These are phyloP conservation scores for Callorhinus ursinus DNA, from an alignment of 2,113 vertebrate species.

Conservation along the genomic window DNA sequence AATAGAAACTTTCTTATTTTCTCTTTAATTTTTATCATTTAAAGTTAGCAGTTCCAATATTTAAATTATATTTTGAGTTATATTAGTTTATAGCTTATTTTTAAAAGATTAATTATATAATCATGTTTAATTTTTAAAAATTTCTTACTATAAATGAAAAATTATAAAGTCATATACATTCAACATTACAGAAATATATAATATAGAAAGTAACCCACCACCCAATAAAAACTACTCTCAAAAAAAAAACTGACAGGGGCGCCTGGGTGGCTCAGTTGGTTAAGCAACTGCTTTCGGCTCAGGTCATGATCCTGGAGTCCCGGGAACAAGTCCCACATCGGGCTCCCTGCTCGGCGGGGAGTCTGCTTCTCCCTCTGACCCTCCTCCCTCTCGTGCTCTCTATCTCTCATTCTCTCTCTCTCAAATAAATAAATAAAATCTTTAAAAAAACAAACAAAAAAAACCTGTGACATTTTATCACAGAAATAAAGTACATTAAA, in stretches of 20 bases:
- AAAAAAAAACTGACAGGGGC: background rate
- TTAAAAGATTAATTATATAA: background rate
- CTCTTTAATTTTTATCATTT: background rate
- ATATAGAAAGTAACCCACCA: background rate
- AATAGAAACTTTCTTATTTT: background rate
- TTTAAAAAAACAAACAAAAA: background rate
- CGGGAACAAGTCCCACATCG: too few relatives aligned
- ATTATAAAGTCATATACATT: background rate
- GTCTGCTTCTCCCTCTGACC: too few relatives aligned
- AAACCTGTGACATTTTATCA: background rate
- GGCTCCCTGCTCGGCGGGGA: too few relatives aligned
- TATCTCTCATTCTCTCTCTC: too few relatives aligned
- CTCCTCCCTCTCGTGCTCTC: too few relatives aligned
- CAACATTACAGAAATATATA: background rate
- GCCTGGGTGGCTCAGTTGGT: too few relatives aligned
- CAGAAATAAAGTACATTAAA: background rate
- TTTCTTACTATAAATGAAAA: background rate
- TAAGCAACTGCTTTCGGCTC: too few relatives aligned
- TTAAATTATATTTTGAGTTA: slow-evolving; percentile 5
- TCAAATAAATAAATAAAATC: too few relatives aligned
- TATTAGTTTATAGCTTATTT: background rate
- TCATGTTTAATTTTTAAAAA: background rate
- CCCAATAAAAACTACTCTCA: background rate
- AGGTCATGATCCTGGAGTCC: too few relatives aligned
- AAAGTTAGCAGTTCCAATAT: background rate